These are phyloP conservation scores for Xanthia togata DNA, from an alignment of 2,888 invertebrate species.

Conservation along the genomic window DNA sequence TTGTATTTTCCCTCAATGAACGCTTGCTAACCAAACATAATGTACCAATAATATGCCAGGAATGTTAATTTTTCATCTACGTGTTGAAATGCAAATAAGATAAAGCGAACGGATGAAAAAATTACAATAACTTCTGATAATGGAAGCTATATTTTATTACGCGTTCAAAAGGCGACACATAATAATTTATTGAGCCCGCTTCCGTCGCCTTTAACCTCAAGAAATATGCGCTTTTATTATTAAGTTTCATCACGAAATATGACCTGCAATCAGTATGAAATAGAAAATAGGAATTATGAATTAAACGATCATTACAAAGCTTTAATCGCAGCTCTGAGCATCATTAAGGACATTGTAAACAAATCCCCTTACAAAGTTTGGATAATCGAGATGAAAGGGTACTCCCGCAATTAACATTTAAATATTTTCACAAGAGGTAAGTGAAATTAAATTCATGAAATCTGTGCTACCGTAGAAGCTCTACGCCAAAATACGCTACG, in stretches of 20 bases:
- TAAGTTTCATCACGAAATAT: slow-evolving; percentile 41
- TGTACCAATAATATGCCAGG: slow-evolving; percentile 23
- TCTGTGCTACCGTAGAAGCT: slow-evolving; percentile 58
- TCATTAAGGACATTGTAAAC: slow-evolving; percentile 81
- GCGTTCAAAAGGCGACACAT: slow-evolving; percentile 51
- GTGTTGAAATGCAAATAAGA: slow-evolving; percentile 50
- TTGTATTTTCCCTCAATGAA: slow-evolving; percentile 17
- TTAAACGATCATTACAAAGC: slow-evolving; percentile 77
- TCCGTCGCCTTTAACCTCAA: slow-evolving; percentile 42
- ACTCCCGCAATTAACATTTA: slow-evolving; percentile 77
- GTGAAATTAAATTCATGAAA: slow-evolving; percentile 71
- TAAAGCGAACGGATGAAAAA: slow-evolving; percentile 45
- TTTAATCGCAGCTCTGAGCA: slow-evolving; percentile 75
- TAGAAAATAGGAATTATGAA: slow-evolving; percentile 71
- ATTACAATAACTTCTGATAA: slow-evolving; percentile 58
- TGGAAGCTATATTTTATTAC: slow-evolving; percentile 55
- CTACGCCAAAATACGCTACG: slow-evolving; percentile 53
- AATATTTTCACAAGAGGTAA: slow-evolving; percentile 72
- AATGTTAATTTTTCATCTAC: slow-evolving; percentile 44
- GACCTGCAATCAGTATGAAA: slow-evolving; percentile 36
- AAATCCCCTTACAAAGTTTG: slow-evolving; percentile 78
- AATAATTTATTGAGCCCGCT: slow-evolving; percentile 51
- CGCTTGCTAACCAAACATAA: slow-evolving; percentile 20
- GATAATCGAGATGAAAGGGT: slow-evolving; percentile 79
- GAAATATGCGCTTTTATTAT: slow-evolving; percentile 53